Conservation (phyloP, 2,888 invertebrate species). For the Alcis repandata region DNA sequence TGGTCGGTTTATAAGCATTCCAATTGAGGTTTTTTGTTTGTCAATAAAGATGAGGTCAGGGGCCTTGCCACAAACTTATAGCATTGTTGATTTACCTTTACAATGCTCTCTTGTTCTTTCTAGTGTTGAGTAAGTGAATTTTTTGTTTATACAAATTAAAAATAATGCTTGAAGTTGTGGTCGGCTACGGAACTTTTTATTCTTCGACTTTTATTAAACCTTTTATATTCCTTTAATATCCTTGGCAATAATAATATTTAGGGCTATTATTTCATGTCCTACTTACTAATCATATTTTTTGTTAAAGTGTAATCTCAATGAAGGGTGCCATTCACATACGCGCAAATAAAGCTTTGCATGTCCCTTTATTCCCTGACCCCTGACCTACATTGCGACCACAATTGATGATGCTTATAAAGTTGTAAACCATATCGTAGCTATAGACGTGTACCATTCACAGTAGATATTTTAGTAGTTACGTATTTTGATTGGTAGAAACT, state of each 20-base stretch:
- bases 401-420: conserved; percentile 67
- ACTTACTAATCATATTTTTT: background rate
- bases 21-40: conserved; percentile 46
- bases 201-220: conserved; percentile 27
- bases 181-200: background rate
- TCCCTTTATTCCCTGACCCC: conserved; percentile 20
- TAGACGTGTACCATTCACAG: conserved; percentile 46
- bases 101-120: no score
- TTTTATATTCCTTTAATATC: conserved; percentile 9
- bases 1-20: conserved; percentile 64
- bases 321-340: conserved; percentile 15
- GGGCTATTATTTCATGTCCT: no score
- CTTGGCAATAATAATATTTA: background rate
- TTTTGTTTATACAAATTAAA: background rate
- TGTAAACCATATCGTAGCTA: conserved; percentile 80
- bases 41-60: conserved; percentile 36
- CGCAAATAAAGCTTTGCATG: background rate
- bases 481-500: conserved; percentile 13
- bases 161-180: background rate
- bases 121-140: background rate
- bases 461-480: conserved; percentile 29
- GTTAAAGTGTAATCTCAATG: background rate
- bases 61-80: background rate
- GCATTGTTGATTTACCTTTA: background rate
- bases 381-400: conserved; percentile 41